Evolutionary conservation across 2,888 invertebrate genomes (phyloP), one percentile per base, ranked within the genome.

Genomic region (Dasysyrphus albostriatus): DNA sequence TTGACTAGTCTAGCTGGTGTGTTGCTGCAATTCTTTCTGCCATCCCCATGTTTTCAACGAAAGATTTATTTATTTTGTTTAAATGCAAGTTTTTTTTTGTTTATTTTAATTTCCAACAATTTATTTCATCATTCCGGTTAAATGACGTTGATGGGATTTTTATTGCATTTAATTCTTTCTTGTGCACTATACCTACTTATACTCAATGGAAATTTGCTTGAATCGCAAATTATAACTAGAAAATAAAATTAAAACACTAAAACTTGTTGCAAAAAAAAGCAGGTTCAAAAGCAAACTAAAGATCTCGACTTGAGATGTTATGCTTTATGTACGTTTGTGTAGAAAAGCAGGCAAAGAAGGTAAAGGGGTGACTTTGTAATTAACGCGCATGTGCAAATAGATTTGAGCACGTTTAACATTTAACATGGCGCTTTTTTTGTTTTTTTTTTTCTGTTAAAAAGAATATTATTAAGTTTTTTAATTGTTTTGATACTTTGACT

Each of bases 61-160:
- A 81, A 82, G 72, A 82, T 69, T 73, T 42, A 82, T 19, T 39
- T 61, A 19, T 9, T 34, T 49, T 67, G 19, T 14, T 14, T 34
- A 67, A 14, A 37, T 67, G 49, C 16, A 37, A 49, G 34, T 49
- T 49, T 49, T 32, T 59, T 51, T 59, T 75, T 32, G 2, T 19
- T 51, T 59, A 19, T 59, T 61, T 61, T 61, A 42, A 54, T 54
- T 69, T 54, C 54, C 39, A 54, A 24, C 65, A 51, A 72, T 85
- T 81, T 67, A 81, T 81, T 81, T 85, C 83, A 72, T 79, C 75
- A 83, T 69, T 78, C 59, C 16, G 74, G 67, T 61, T 80, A 70
- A 82, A 65, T 76, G 75, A 54, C 63, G 56, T 56, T 70, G 54
- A 47, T 39, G 51, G 59, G 44, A 37, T 63, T 58, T 72, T 51